Evolutionary conservation across 2,888 invertebrate species (phyloP).

Genomic region (Siphlonurus alternatus): DNA sequence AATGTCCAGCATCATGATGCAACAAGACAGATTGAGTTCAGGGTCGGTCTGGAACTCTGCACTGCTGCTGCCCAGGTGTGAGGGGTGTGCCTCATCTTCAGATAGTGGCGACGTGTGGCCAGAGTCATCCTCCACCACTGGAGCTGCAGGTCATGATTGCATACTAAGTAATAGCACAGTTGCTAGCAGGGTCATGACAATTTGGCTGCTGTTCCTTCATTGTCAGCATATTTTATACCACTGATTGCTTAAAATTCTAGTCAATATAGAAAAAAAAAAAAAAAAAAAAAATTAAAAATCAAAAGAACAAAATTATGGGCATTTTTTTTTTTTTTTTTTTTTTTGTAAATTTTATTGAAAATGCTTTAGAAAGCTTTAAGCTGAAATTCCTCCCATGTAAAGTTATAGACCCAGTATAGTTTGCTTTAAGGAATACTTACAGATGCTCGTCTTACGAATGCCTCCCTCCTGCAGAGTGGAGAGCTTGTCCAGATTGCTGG

Average conservation of each 20-base stretch:
- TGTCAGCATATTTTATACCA: no score
- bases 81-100: constrained; percentile 45
- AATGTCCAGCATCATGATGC: constrained; percentile 91
- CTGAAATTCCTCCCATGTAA: no score
- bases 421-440: no score
- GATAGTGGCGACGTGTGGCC: constrained; percentile 48
- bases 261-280: no score
- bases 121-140: constrained; percentile 50
- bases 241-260: no score
- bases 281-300: no score
- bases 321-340: not conserved
- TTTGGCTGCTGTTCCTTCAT: no score
- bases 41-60: constrained; percentile 52
- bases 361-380: no score
- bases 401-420: no score
- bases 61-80: constrained; percentile 27
- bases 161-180: no score
- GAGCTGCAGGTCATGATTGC: constrained; percentile 27
- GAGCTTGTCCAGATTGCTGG: not conserved
- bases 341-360: no score
- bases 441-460: constrained; percentile 34
- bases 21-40: constrained; percentile 77
- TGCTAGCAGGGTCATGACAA: no score
- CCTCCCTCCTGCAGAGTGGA: constrained; percentile 17
- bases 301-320: not conserved